phyloP scores from a whole-genome alignment of 2,113 vertebrate species.

The Phrynocephalus versicolor region DNA sequence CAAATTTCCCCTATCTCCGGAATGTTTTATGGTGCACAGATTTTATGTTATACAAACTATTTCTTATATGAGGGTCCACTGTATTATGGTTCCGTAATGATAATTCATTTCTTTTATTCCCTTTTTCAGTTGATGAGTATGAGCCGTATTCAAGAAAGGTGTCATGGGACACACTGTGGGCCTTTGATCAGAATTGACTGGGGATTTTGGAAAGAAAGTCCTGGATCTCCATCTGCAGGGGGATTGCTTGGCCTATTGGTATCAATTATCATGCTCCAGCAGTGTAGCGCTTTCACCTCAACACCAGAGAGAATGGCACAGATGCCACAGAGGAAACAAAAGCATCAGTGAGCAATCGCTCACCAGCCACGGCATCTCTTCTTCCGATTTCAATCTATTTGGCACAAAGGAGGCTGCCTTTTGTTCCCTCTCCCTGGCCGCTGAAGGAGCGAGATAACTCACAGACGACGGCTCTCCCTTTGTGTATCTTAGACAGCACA shows the following conservation, averaged over 20 bases:
- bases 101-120: no score
- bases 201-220: fast-evolving
- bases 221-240: not conserved
- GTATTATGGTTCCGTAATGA: no score
- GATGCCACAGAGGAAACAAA: conserved; percentile 5
- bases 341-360: not conserved
- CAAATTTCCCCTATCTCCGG: no score
- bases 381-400: not conserved
- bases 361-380: not conserved
- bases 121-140: no score
- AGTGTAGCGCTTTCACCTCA: not conserved
- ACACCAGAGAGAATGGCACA: fast-evolving
- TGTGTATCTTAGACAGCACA: conserved; percentile 68
- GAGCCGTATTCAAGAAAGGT: no score
- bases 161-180: not conserved
- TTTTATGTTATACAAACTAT: no score
- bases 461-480: conserved; percentile 27
- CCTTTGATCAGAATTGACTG: not conserved
- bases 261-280: not conserved
- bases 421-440: conserved; percentile 17
- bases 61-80: no score
- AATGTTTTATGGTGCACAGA: no score
- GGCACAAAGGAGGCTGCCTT: not conserved
- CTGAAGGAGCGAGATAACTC: not conserved
- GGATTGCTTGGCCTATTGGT: no score